Evolutionary conservation across 92 coral and sea anemone species (phyloP), one percentile per base, ranked within the genome.

Genomic region (Galaxea fascicularis): DNA sequence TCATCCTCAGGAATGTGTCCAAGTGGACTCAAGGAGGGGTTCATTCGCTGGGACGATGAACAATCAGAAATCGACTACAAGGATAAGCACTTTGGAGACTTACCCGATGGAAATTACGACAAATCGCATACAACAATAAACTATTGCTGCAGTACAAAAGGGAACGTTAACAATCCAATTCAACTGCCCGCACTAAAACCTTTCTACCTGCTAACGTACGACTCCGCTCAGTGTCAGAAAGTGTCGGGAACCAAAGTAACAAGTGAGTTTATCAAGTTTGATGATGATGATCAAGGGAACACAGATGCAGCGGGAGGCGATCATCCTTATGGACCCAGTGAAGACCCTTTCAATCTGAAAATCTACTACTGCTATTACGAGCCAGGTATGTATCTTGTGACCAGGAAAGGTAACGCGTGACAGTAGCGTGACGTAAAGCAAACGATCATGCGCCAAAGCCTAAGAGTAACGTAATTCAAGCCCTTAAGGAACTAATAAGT

Each of bases 251-350:
- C 98, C 78, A 89, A 87, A 76, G 98, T 91, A 8, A 94, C 96
- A 0, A 94, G 98, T 74, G 98, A 96, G 86, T 96, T 96, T 74
- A 88, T 96, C 71, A 96, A 96, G 89, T 96, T 94, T 87, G 99
- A 96, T 26, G 99, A 96, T 65, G 96, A 96, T 27, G 99, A 96
- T 79, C 98, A 94, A 52, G 99, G 92, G 1, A 96, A 96, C 71
- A 96, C 99, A 14, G 99, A 96, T 62, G 95, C 92, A 13, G 96
- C 98, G 0, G 94, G 91, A 21, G 99, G 99, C 1, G 91, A 93
- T 2, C 98, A 94, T 79, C 99, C 99, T 14, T 97, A 97, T 78
- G 99, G 99, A 49, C 98, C 98, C 45, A 94, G 98, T 45, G 99
- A 97, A 82, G 99, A 97, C 74, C 99, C 99, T 4, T 97, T 97